phyloP scores from a whole-genome alignment of 2,113 vertebrate genomes.

The Tupaia chinensis region DNA sequence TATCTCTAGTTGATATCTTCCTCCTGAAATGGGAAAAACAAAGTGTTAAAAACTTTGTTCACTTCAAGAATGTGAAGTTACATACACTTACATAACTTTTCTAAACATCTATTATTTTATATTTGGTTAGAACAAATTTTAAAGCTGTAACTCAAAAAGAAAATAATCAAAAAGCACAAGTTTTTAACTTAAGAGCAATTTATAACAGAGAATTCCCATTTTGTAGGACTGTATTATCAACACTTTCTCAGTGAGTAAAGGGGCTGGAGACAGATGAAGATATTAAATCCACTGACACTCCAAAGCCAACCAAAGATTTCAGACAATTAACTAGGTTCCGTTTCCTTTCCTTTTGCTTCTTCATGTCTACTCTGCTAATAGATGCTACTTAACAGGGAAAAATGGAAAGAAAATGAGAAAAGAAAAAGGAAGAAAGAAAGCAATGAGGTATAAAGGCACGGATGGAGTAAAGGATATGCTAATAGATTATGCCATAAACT shows the following conservation, averaged over 20 bases:
- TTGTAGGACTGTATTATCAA: slow-evolving; percentile 17
- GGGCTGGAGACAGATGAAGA: slow-evolving; percentile 22
- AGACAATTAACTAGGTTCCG: not conserved
- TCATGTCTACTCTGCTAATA: not conserved
- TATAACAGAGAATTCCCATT: slow-evolving; percentile 13
- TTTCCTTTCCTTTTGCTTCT: slow-evolving; percentile 32
- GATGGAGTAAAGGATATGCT: slow-evolving; percentile 22
- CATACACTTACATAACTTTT: slow-evolving; percentile 39
- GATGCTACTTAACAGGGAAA: not conserved
- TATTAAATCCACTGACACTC: slow-evolving; percentile 56
- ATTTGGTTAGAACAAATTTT: slow-evolving; percentile 52
- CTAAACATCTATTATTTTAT: slow-evolving; percentile 46
- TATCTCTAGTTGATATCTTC: slow-evolving; percentile 98
- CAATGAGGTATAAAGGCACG: not conserved
- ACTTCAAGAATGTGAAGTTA: slow-evolving; percentile 48
- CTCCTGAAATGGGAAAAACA: slow-evolving; percentile 88
- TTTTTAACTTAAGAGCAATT: not conserved
- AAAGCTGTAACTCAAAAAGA: slow-evolving; percentile 37
- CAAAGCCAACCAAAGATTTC: slow-evolving; percentile 22
- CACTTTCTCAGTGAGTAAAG: not conserved
- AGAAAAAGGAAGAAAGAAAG: not conserved
- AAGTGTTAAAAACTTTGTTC: slow-evolving; percentile 62
- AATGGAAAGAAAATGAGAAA: not conserved
- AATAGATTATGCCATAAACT: not conserved
- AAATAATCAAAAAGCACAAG: slow-evolving; percentile 7